These are phyloP conservation scores for Lordiphosa andalusiaca DNA, from an alignment of 2,888 invertebrate species.

Conservation along the genomic window DNA sequence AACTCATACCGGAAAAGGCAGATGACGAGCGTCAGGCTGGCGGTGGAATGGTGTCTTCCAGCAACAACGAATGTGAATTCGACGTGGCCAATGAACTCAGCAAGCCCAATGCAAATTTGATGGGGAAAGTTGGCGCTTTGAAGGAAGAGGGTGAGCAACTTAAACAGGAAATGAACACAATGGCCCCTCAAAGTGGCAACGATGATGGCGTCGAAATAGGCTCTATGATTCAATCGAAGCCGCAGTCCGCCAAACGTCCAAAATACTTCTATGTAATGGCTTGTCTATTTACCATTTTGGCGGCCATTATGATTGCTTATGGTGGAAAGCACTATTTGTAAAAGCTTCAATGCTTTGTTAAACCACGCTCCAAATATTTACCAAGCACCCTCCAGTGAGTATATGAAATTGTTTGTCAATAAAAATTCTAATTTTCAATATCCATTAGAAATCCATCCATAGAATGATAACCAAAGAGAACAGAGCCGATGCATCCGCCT, in stretches of 20 bases:
- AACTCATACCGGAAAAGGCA: not conserved
- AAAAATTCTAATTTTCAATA: too few relatives aligned
- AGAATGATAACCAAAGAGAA: too few relatives aligned
- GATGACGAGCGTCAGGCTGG: constrained; percentile 12
- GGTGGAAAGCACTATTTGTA: not conserved
- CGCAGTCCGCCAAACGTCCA: not conserved
- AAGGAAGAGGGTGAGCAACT: constrained; percentile 25
- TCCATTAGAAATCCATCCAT: too few relatives aligned
- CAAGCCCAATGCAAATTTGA: constrained; percentile 18
- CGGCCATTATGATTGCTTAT: not conserved
- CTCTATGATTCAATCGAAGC: not conserved
- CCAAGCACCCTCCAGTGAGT: too few relatives aligned
- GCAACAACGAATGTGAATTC: not conserved
- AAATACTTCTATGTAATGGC: not conserved
- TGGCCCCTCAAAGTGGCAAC: not conserved
- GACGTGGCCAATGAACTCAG: not conserved
- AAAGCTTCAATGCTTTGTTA: not conserved
- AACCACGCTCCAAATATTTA: too few relatives aligned
- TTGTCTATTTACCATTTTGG: not conserved
- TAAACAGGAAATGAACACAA: not conserved
- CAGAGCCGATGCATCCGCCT: too few relatives aligned
- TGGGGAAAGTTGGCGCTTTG: constrained; percentile 21
- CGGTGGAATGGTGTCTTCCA: not conserved
- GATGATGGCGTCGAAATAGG: not conserved
- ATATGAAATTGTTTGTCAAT: too few relatives aligned